Evolutionary conservation across 1,140 invertebrate species (phyloP), one percentile per base, ranked within the genome.

Genomic region (Pseudomyrmex concolor): DNA sequence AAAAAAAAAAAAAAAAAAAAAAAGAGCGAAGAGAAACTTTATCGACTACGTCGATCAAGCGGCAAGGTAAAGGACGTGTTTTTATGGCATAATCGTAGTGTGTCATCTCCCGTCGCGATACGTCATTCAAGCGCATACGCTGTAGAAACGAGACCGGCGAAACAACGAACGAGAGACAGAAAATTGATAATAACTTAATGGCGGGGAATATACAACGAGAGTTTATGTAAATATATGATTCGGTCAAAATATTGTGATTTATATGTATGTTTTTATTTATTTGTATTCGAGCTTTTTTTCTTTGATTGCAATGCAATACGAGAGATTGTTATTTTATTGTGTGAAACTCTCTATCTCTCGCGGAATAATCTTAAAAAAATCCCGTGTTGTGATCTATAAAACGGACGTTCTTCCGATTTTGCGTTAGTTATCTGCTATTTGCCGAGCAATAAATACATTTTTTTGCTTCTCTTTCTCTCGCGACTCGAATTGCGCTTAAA

Each of bases 81-180:
- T 72, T 62, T 43, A 63, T 10, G 34, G 15, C 54, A 19, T 73
- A 82, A 81, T 82, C 57, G 13, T 45, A 72, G 2, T 63, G 12
- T 43, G 48, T 63, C 48, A 80, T 73, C 59, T 50, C 57, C 43
- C 22, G n/a, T 48, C 17, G n/a, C 19, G 15, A 43, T 19, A 43
- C 22, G 50, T 66, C 17, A 34, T 66, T 66, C 17, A 10, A n/a
- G 57, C 12, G 13, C 13, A 22, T 5, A 15, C 8, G 62, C 7
- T 64, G 48, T 66, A n/a, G 17, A 15, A 77, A 45, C 17, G 62
- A 64, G 34, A 43, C 34, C 15, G 15, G 12, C 43, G 73, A 54
- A 64, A 54, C 12, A 66, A 77, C 62, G n/a, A 45, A 48, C 10
- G 1, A 77, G 8, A 34, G 8, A 34, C 8, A 22, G 25, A 13